phyloP scores from a whole-genome alignment of 2,113 vertebrate species.

The Quiscalus mexicanus region DNA sequence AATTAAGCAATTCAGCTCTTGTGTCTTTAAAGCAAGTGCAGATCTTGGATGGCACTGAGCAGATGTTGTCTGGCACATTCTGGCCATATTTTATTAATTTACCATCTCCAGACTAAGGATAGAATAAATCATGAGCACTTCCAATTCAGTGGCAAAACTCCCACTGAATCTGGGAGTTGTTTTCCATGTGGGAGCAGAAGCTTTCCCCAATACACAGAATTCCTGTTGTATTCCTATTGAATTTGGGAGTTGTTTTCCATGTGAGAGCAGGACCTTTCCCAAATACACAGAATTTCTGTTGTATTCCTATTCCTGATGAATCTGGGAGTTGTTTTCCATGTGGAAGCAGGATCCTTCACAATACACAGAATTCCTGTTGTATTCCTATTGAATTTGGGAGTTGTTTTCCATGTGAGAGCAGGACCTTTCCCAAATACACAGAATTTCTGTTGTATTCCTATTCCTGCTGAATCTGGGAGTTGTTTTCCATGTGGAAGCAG shows the following conservation, averaged over 20 bases:
- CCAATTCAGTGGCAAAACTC: not conserved
- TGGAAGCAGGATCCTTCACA: no score
- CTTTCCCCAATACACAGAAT: not conserved
- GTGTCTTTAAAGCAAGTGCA: not conserved
- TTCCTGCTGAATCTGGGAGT: not conserved
- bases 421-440: not conserved
- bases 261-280: no score
- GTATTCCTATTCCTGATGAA: no score
- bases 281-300: not conserved
- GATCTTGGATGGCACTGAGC: not conserved
- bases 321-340: no score
- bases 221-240: not conserved
- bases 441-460: no score
- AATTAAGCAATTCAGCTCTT: not conserved
- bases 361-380: no score
- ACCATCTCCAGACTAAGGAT: not conserved
- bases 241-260: not conserved
- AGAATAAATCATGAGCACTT: not conserved
- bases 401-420: not conserved
- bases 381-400: not conserved
- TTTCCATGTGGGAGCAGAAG: not conserved
- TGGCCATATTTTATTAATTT: not conserved
- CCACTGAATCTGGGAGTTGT: not conserved
- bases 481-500: not conserved
- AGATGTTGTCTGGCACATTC: not conserved